Evolutionary conservation across 2,113 vertebrate species (phyloP).

Genomic region (Neoarius graeffei): DNA sequence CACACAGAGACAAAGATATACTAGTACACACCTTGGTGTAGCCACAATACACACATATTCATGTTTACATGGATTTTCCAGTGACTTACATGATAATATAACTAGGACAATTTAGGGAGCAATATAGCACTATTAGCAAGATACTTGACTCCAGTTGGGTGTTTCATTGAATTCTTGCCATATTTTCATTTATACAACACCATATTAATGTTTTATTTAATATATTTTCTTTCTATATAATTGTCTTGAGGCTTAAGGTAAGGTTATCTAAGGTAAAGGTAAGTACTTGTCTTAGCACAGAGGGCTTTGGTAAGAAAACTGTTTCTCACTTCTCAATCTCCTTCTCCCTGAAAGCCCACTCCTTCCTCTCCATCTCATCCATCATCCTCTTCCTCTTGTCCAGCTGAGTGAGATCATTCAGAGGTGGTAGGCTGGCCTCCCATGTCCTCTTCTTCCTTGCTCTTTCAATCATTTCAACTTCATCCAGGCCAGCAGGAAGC

Average conservation of each 20-base stretch:
- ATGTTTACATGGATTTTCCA: not conserved
- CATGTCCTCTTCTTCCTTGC: constrained; percentile 81
- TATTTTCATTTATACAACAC: not conserved
- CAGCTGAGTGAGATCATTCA: constrained; percentile 71
- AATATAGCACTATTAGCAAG: not conserved
- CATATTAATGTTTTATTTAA: not conserved
- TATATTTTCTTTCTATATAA: not conserved
- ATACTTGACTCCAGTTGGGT: not conserved
- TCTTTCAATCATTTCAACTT: constrained; percentile 90
- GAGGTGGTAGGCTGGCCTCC: constrained; percentile 83
- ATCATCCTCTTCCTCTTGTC: constrained; percentile 85
- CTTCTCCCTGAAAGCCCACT: constrained; percentile 89
- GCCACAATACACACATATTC: not conserved
- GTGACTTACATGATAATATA: not conserved
- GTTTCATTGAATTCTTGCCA: not conserved
- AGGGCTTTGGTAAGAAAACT: not conserved
- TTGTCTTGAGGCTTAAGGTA: not conserved
- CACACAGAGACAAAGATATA: constrained; percentile 14
- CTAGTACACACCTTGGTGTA: not conserved
- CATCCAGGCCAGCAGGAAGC: constrained; percentile 85
- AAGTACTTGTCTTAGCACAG: not conserved
- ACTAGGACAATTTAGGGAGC: not conserved
- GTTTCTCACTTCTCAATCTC: constrained; percentile 86
- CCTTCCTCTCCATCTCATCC: constrained; percentile 86
- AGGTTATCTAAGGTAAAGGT: not conserved